Evolutionary conservation across 2,888 invertebrate genomes (phyloP), one percentile per base, ranked within the genome.

Genomic region (Myathropa florea): DNA sequence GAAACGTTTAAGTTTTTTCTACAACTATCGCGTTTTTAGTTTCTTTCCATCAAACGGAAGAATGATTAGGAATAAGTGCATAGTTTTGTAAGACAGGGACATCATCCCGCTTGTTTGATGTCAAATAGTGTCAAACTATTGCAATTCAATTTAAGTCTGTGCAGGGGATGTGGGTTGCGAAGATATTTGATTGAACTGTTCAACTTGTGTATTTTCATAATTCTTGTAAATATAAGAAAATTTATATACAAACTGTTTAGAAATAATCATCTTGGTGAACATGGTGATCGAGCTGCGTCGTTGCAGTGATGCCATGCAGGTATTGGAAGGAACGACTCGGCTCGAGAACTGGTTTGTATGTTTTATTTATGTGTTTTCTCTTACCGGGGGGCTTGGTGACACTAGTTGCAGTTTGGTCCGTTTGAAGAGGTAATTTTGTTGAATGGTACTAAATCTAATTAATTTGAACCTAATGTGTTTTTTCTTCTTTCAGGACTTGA

Each of bases 1-100:
- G 55, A 80, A 85, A 81, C 85, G 85, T 85, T 85, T 70, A 73
- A 73, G 81, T 85, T 85, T 85, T 85, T 67, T 76, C 70, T 65
- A 24, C 53, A 73, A 65, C 21, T 46, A 21, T 33, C 36, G 55
- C 67, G 55, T 78, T 80, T 68, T 68, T 28, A 65, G 55, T 36
- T 61, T 73, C 33, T 26, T n/a, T 60, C 6, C 36, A 28, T 14
- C 4, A 24, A 59, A 36, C 30, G 36, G 30, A 59, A 39, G 4
- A n/a, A 24, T 57, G 28, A 60, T 67, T 21, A 64, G 46, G 57
- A 57, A 12, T 71, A 60, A 65, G 67, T 67, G 57, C 64, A 65
- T 64, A 78, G 73, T 73, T 73, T 61, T 55, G 76, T 59, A 12
- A 59, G 57, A 28, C n/a, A 59, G 68, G 61, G 55, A 59, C 33